These are phyloP conservation scores for Pedetes capensis DNA, from an alignment of 2,113 vertebrate genomes.

Conservation along the genomic window DNA sequence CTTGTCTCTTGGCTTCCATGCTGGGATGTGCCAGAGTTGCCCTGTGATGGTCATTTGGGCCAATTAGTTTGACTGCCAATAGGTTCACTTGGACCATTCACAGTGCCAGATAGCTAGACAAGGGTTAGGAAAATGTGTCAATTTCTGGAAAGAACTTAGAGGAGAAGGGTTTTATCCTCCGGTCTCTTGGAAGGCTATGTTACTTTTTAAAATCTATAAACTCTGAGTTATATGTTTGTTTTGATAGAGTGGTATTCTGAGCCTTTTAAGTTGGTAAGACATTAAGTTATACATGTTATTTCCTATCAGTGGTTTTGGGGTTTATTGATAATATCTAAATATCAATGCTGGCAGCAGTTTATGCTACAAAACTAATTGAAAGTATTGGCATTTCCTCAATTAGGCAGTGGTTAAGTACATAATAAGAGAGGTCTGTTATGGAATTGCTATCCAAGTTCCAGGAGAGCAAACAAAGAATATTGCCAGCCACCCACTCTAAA, in stretches of 20 bases:
- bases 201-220: conserved; percentile 35
- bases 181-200: background rate
- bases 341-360: conserved; percentile 52
- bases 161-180: background rate
- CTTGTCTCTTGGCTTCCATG: background rate
- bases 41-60: background rate
- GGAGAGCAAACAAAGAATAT: conserved; percentile 2
- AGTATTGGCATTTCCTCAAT: conserved; percentile 56
- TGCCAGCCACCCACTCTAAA: conserved; percentile 33
- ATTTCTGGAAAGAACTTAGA: conserved; percentile 3
- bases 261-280: conserved; percentile 53
- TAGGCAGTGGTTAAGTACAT: conserved; percentile 50
- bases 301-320: conserved; percentile 62
- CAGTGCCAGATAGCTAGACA: background rate
- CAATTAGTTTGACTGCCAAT: background rate
- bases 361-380: conserved; percentile 61
- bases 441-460: conserved; percentile 35
- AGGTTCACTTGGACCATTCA: background rate
- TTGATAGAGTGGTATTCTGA: conserved; percentile 38
- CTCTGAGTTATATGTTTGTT: conserved; percentile 57
- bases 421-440: conserved; percentile 21
- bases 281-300: conserved; percentile 64
- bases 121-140: background rate
- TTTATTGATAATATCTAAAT: conserved; percentile 65
- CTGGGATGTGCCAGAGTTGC: background rate